Base-by-base conservation (phyloP, 2,888 invertebrate species). In the Drosophila monieri region DNA sequence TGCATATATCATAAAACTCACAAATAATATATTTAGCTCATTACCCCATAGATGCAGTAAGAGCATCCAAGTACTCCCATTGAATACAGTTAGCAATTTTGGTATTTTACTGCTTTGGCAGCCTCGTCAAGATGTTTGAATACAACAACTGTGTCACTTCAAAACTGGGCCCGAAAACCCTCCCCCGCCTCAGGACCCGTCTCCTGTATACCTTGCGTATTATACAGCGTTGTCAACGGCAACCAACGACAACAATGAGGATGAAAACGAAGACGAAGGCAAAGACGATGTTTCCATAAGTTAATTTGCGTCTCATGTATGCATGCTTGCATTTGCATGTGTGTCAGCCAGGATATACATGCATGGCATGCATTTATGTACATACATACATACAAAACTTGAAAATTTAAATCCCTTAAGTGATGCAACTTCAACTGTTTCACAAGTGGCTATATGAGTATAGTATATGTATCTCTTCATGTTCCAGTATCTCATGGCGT, bases 321-420 rank as follows among this genome's bases (percentile, higher is more conserved):
- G 73, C 73, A 60, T 53, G 52, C 53, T 54, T 64, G 55, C 74
- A 68, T 61, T 55, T 74, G 85, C 85, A 87, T 87, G 64, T 85
- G 67, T 83, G 81, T 72, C 78, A 80, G 61, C 14, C 64, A 44
- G 66, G 25, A 52, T 25, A 35, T 37, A 49, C 18, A 21, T n/a
- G 6, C 57, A 57, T 43, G 25, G 25, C 54, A 53, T 55, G 54
- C 49, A 6, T 55, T 23, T 23, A 23, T 23, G 30, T 10, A 10
- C 21, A 14, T 30, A 25, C n/a, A n/a, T 57, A 51, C 21, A 25
- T 48, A 32, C 49, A 87, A 85, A 83, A 87, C 81, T 87, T 80
- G 70, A 69, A 78, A 87, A 83, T 78, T 87, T 85, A 87, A 83
- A 81, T 78, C 79, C 85, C 83, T 65, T 57, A 74, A 83, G 83